Conservation (phyloP, 2,888 invertebrate species). For the Lampropteryx suffumata region DNA sequence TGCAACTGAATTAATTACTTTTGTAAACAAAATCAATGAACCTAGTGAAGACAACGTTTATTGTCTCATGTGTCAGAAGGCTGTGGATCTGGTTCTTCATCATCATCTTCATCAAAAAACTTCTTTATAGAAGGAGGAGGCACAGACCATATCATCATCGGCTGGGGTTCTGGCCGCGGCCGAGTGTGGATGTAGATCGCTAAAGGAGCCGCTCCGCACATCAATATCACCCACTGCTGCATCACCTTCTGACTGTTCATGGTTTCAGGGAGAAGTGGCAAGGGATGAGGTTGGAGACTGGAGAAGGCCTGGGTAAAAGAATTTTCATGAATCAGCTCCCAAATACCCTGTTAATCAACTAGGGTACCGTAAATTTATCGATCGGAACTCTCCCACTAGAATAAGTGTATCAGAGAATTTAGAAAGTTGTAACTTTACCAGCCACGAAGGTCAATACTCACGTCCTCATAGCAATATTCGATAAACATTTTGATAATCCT, state of each 20-base stretch:
- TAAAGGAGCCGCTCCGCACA: conserved; percentile 57
- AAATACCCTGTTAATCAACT: too few relatives aligned
- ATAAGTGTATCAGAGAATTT: too few relatives aligned
- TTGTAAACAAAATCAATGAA: not conserved
- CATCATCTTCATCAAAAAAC: conserved; percentile 14
- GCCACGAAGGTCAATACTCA: conserved; percentile 32
- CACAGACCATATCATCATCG: conserved; percentile 71
- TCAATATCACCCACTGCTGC: conserved; percentile 70
- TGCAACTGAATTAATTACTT: too few relatives aligned
- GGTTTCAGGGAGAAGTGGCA: conserved; percentile 40
- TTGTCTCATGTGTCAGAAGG: conserved; percentile 5
- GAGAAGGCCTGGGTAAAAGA: conserved; percentile 15
- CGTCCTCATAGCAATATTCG: conserved; percentile 59
- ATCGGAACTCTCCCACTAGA: too few relatives aligned
- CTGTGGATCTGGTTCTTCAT: conserved; percentile 12
- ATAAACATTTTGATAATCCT: conserved; percentile 55
- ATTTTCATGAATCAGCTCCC: not conserved
- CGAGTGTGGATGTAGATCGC: conserved; percentile 60
- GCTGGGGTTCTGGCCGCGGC: conserved; percentile 54
- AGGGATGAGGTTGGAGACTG: conserved; percentile 26
- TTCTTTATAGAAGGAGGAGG: not conserved
- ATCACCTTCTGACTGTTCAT: conserved; percentile 48
- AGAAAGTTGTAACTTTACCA: too few relatives aligned
- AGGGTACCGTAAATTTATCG: too few relatives aligned
- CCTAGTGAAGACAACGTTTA: not conserved